Evolutionary conservation across 2,797 vertebrate genomes (phyloP).

Genomic region (Gallinago stenura): DNA sequence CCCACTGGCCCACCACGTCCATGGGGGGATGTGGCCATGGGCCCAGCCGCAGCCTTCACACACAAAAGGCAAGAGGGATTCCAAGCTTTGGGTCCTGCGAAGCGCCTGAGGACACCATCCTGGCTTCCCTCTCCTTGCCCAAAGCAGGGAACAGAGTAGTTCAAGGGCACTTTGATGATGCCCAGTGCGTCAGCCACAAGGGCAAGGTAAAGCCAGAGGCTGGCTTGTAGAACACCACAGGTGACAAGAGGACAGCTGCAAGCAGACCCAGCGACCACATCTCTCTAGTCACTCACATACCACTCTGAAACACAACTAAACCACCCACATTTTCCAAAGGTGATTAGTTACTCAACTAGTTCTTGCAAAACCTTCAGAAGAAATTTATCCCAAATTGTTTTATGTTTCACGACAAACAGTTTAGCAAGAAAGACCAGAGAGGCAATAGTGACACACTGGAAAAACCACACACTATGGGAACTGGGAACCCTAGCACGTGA

Average conservation of each 20-base stretch:
- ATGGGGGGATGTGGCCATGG: fast-evolving
- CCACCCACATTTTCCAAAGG: not conserved
- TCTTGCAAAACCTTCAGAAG: not conserved
- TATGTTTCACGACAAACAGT: not conserved
- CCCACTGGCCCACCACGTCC: fast-evolving
- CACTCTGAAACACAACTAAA: not conserved
- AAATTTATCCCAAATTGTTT: not conserved
- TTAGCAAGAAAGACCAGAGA: not conserved
- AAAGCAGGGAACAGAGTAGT: not conserved
- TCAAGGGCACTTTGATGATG: not conserved
- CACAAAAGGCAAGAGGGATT: fast-evolving
- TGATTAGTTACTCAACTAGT: not conserved
- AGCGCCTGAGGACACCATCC: fast-evolving
- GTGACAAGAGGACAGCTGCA: not conserved
- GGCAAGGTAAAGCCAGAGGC: not conserved
- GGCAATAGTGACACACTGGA: not conserved
- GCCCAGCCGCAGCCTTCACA: not conserved
- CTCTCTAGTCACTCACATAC: not conserved
- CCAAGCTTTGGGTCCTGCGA: too few relatives aligned
- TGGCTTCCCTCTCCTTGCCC: not conserved
- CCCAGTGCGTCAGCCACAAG: fast-evolving
- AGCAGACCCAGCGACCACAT: fast-evolving
- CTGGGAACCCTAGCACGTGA: not conserved
- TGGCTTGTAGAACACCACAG: not conserved
- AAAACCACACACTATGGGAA: not conserved